These are phyloP conservation scores for Beroe ovata DNA, from an alignment of 37 sponge, comb jelly and placozoan species.

Conservation along the genomic window DNA sequence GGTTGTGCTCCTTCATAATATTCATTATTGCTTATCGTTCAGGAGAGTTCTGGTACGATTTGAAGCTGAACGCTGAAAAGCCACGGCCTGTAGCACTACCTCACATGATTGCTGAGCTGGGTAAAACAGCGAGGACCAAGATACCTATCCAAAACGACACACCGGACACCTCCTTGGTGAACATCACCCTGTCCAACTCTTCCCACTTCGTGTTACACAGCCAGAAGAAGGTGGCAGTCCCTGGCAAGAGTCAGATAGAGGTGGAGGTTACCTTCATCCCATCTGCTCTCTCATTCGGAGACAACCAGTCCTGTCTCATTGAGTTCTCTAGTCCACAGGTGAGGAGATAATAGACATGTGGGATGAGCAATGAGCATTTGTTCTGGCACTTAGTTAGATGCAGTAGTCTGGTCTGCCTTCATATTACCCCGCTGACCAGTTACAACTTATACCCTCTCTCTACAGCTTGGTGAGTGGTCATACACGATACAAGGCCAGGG, in stretches of 20 bases:
- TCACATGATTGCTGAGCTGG: conserved; percentile 74
- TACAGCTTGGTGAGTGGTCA: conserved; percentile 49
- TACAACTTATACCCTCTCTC: no score
- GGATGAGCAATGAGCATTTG: no score
- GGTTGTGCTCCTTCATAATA: no score
- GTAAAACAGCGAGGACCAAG: conserved; percentile 70
- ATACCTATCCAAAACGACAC: background rate
- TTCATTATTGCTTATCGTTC: conserved; percentile 54
- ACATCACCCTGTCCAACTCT: conserved; percentile 46
- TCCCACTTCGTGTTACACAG: conserved; percentile 56
- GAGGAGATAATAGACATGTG: no score
- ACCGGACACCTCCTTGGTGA: conserved; percentile 20
- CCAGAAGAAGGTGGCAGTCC: conserved; percentile 43
- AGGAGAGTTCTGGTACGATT: conserved; percentile 86
- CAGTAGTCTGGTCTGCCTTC: no score
- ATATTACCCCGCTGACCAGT: no score
- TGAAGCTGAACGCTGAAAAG: conserved; percentile 73
- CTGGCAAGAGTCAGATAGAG: conserved; percentile 5
- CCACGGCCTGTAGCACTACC: conserved; percentile 75
- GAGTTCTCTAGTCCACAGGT: conserved; percentile 67
- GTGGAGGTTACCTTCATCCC: conserved; percentile 52
- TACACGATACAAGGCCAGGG: conserved; percentile 44
- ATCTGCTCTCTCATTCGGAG: background rate
- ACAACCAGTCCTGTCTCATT: conserved; percentile 8
- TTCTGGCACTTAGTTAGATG: no score